Evolutionary conservation across 1,140 invertebrate genomes (phyloP), one percentile per base, ranked within the genome.

Genomic region (Vanessa tameamea): DNA sequence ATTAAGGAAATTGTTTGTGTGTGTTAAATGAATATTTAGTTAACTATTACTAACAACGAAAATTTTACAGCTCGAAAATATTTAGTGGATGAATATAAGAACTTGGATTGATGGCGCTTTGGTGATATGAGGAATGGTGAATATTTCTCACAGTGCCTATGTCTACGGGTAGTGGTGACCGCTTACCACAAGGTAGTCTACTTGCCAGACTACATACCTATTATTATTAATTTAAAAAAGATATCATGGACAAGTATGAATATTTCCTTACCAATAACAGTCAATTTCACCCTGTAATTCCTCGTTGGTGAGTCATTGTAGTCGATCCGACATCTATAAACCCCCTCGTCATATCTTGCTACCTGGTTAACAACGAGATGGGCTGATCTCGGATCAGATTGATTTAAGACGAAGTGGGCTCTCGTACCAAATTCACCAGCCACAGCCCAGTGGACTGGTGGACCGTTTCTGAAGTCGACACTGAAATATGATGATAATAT

Each of bases 291-390:
- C 79, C 94, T 94, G 82, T 95, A 97, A 88, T 98, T 98, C 76
- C 95, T 94, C 0, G 97, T 98, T 3, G 97, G 97, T 1, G 96
- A 96, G 84, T 97, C 95, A 55, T 96, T 94, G 82, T 97, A 98
- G 90, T 98, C 97, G 37, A 98, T 96, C 73, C 97, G 93, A 86
- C 97, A 98, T 79, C 95, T 94, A 85, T 97, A 97, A 14, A 96
- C 87, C 2, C 97, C 97, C 81, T 97, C 96, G 79, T 98, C 97
- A 16, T 94, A 93, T 59, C 94, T 91, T 59, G 94, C 94, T 47
- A 97, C 96, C 72, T 95, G 95, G 81, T 95, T 95, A 65, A 98
- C 95, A 68, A 95, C 95, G 64, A 97, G 92, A 79, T 95, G 94
- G 3, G 96, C 96, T 76, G 94, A 94, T 76, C 95, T 94, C 15